Conservation (phyloP, 2,797 vertebrate species). For the Mallotus villosus region DNA sequence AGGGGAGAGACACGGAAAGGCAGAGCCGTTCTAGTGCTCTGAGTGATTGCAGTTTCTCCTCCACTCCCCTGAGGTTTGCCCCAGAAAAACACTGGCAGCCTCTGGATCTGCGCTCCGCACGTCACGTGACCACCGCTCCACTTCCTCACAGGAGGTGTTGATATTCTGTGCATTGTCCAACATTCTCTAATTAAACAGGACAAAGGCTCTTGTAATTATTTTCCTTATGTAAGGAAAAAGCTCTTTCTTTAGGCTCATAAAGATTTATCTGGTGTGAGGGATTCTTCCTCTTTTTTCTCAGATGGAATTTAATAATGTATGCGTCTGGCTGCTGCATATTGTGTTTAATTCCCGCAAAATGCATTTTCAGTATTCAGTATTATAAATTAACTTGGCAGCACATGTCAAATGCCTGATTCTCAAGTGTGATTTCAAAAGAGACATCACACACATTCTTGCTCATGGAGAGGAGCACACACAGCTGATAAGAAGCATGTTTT, state of each 20-base stretch:
- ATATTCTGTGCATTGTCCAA: slow-evolving; percentile 11
- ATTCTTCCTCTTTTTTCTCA: neutral
- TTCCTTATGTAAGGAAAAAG: neutral
- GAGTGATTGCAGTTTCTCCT: slow-evolving; percentile 33
- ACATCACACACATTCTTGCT: neutral
- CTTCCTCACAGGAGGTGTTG: neutral
- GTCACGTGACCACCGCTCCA: slow-evolving; percentile 27
- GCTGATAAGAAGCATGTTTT: slow-evolving; percentile 32
- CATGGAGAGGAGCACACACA: slow-evolving; percentile 3
- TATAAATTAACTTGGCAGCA: neutral
- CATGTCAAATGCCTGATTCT: neutral
- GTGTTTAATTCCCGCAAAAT: neutral
- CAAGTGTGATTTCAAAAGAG: neutral
- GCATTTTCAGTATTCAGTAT: neutral
- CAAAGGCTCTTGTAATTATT: slow-evolving; percentile 4
- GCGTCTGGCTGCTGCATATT: neutral
- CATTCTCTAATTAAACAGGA: slow-evolving; percentile 6
- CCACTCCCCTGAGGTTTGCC: slow-evolving; percentile 54
- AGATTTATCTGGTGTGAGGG: neutral
- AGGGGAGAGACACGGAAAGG: slow-evolving; percentile 5
- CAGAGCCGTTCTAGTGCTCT: slow-evolving; percentile 22
- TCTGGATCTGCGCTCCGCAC: slow-evolving; percentile 26
- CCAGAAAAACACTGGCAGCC: slow-evolving; percentile 64
- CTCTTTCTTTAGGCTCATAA: too few relatives aligned
- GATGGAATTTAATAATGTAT: neutral